phyloP scores from a whole-genome alignment of 2,888 invertebrate genomes.

The Chrysotoxum bicinctum region DNA sequence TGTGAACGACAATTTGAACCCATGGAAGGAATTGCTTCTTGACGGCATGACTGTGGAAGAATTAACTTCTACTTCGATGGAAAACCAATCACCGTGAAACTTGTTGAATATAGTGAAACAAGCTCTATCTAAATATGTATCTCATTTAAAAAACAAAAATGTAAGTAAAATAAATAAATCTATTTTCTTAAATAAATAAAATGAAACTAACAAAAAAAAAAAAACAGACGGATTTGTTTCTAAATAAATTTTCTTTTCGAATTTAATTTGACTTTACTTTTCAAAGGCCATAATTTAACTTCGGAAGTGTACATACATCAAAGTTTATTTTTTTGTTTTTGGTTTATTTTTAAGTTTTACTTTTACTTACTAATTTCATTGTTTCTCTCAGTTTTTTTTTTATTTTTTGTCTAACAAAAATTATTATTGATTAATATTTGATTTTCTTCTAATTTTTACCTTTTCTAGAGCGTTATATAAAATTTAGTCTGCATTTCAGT shows the following conservation, averaged over 20 bases:
- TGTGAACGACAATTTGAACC: not conserved
- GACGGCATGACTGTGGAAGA: not conserved
- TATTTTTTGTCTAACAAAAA: slow-evolving; percentile 33
- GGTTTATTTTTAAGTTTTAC: slow-evolving; percentile 10
- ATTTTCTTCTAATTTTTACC: slow-evolving; percentile 41
- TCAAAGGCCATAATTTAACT: slow-evolving; percentile 72
- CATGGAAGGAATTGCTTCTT: not conserved
- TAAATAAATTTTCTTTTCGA: slow-evolving; percentile 36
- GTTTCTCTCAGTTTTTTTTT: slow-evolving; percentile 32
- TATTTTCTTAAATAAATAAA: slow-evolving; percentile 2
- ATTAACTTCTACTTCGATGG: not conserved
- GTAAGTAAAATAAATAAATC: slow-evolving; percentile 17
- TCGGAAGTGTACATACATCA: slow-evolving; percentile 59
- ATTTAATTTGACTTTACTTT: slow-evolving; percentile 56
- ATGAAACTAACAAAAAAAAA: slow-evolving; percentile 22
- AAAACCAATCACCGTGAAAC: not conserved
- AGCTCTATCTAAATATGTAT: not conserved
- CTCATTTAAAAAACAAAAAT: slow-evolving; percentile 17
- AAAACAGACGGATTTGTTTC: slow-evolving; percentile 50
- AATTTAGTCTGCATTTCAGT: slow-evolving; percentile 63
- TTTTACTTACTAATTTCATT: slow-evolving; percentile 27
- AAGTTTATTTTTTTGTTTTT: slow-evolving; percentile 8
- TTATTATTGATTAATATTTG: slow-evolving; percentile 37
- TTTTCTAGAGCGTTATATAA: slow-evolving; percentile 55
- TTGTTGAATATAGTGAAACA: not conserved